A percentile compares a stretch with the other conserved stretches of the same genome.
These are phyloP conservation scores for Aethes cnicana DNA, from an alignment of 2,888 invertebrate genomes.

Conservation along the genomic window DNA sequence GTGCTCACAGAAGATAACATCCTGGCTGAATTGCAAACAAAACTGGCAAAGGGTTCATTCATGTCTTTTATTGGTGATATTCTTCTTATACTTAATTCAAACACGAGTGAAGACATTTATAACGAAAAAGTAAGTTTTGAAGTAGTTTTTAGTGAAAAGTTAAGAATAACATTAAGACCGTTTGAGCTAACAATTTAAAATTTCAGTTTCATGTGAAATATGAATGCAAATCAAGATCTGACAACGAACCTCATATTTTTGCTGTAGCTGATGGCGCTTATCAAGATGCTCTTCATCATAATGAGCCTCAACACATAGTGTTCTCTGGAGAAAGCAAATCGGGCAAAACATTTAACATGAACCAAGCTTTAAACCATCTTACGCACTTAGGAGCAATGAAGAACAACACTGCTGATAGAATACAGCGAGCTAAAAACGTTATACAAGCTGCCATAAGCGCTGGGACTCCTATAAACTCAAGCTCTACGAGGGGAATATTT, in stretches of 20 bases:
- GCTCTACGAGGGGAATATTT: slow-evolving; percentile 92
- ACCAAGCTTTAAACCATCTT: slow-evolving; percentile 90
- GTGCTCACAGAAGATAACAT: slow-evolving; percentile 87
- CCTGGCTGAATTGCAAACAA: slow-evolving; percentile 85
- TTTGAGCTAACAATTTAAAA: slow-evolving; percentile 5
- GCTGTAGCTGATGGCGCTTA: slow-evolving; percentile 94
- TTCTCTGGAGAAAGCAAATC: slow-evolving; percentile 95
- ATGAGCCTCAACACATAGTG: slow-evolving; percentile 92
- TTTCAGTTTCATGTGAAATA: slow-evolving; percentile 90
- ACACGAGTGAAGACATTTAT: slow-evolving; percentile 88
- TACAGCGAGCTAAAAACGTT: slow-evolving; percentile 86
- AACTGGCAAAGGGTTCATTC: slow-evolving; percentile 85
- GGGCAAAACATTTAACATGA: slow-evolving; percentile 93
- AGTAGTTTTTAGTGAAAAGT: background rate
- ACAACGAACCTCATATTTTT: slow-evolving; percentile 95
- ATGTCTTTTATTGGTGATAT: slow-evolving; percentile 92
- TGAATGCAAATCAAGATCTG: slow-evolving; percentile 91
- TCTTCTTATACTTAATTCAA: slow-evolving; percentile 90
- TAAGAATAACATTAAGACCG: background rate
- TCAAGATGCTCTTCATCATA: slow-evolving; percentile 94
- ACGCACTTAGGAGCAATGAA: slow-evolving; percentile 90
- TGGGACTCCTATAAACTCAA: slow-evolving; percentile 91
- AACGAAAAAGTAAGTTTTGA: slow-evolving; percentile 83
- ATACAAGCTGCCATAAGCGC: slow-evolving; percentile 92
- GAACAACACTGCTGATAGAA: slow-evolving; percentile 84